Percentiles rank a stretch among this genome's conserved stretches.
These are phyloP conservation scores for Molorchus minor DNA, from an alignment of 2,888 invertebrate genomes.

Conservation along the genomic window DNA sequence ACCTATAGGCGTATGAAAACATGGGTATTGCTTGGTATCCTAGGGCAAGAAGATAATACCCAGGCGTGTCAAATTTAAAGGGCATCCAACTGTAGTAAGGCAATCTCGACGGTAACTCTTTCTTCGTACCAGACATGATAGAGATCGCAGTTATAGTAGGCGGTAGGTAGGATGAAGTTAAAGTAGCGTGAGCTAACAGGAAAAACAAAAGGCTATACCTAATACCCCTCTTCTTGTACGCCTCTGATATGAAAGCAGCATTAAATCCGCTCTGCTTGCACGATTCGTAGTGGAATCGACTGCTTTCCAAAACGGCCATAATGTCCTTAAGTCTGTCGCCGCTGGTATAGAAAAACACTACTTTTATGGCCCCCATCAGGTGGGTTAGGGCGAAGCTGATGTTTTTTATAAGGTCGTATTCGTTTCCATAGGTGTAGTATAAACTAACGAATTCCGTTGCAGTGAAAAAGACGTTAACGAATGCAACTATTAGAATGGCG, in stretches of 20 bases:
- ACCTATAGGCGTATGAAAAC: conserved; percentile 52
- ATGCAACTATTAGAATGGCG: conserved; percentile 48
- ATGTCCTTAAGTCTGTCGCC: conserved; percentile 43
- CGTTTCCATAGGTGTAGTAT: conserved; percentile 48
- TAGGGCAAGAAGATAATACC: conserved; percentile 51
- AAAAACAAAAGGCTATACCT: conserved; percentile 51
- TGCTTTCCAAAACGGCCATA: conserved; percentile 48
- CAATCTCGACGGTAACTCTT: conserved; percentile 40
- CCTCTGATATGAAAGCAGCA: conserved; percentile 44
- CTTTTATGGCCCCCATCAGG: conserved; percentile 55
- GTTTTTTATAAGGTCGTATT: conserved; percentile 54
- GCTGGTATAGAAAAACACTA: conserved; percentile 52
- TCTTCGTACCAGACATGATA: conserved; percentile 27
- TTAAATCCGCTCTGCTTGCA: conserved; percentile 39
- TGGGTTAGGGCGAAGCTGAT: conserved; percentile 55
- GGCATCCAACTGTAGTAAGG: conserved; percentile 58
- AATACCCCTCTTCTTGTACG: conserved; percentile 49
- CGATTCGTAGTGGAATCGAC: conserved; percentile 47
- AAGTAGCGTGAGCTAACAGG: conserved; percentile 50
- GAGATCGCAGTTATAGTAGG: conserved; percentile 42
- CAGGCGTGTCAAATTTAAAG: conserved; percentile 51
- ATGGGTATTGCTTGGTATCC: conserved; percentile 55
- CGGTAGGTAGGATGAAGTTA: conserved; percentile 53
- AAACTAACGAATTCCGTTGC: conserved; percentile 53
- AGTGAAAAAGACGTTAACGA: conserved; percentile 54